Evolutionary conservation across 2,888 invertebrate species (phyloP).

Genomic region (Hanleya hanleyi): DNA sequence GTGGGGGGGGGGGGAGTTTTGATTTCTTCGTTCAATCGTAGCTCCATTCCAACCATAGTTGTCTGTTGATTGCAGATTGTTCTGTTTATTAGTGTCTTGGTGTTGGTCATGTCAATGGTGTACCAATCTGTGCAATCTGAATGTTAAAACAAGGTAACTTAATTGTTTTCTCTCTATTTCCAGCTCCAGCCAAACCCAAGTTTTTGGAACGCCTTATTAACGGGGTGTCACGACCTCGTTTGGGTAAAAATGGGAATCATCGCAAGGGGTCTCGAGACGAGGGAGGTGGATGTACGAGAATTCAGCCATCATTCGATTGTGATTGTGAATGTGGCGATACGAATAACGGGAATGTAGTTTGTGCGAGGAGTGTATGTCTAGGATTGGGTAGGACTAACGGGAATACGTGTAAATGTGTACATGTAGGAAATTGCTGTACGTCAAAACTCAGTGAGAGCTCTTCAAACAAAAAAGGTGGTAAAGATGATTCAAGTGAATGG

Average conservation of each 20-base stretch:
- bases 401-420: not conserved
- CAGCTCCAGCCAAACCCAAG: slow-evolving; percentile 63
- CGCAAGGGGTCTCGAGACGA: not conserved
- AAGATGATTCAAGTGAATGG: not conserved
- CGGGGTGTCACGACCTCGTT: slow-evolving; percentile 33
- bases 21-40: no score
- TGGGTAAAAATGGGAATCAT: not conserved
- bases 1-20: no score
- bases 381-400: not conserved
- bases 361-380: not conserved
- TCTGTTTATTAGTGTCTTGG: no score
- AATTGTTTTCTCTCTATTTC: slow-evolving; percentile 34
- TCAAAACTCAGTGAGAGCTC: not conserved
- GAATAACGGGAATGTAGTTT: not conserved
- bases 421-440: not conserved
- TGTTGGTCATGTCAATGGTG: no score
- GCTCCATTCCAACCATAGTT: no score
- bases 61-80: no score
- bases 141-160: no score
- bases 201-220: slow-evolving; percentile 59
- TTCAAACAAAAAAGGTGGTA: slow-evolving; percentile 1
- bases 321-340: not conserved
- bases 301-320: not conserved
- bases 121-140: no score
- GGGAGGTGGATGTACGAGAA: not conserved